A percentile compares a stretch with the other conserved stretches of the same genome.
Conservation (phyloP, 2,797 vertebrate species). For the Iguana delicatissima region DNA sequence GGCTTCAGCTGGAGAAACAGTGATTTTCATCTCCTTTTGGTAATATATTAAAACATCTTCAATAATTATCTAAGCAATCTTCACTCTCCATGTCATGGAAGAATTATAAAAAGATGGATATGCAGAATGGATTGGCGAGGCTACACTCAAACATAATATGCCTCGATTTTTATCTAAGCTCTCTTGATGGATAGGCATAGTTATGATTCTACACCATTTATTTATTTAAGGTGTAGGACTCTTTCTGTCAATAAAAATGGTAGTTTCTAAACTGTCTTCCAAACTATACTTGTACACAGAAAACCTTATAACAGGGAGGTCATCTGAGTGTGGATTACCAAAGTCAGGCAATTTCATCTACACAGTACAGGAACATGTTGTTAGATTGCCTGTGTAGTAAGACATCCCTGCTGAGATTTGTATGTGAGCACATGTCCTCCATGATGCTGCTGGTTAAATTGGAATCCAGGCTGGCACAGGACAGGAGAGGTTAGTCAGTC, state of each 20-base stretch:
- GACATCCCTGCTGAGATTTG: too few relatives aligned
- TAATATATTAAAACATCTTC: slow-evolving; percentile 75
- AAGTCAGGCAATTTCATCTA: neutral
- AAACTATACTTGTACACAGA: neutral
- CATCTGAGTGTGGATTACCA: neutral
- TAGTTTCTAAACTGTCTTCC: neutral
- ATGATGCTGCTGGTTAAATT: too few relatives aligned
- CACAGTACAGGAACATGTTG: neutral
- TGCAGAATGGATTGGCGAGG: slow-evolving; percentile 68
- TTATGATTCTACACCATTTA: slow-evolving; percentile 45
- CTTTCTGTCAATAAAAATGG: neutral
- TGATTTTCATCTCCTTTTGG: slow-evolving; percentile 75
- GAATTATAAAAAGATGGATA: slow-evolving; percentile 71
- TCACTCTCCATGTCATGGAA: slow-evolving; percentile 70
- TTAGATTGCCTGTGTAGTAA: neutral
- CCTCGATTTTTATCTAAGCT: slow-evolving; percentile 68
- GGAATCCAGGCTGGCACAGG: too few relatives aligned
- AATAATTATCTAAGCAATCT: slow-evolving; percentile 72
- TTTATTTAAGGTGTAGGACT: neutral
- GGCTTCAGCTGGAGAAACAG: slow-evolving; percentile 75
- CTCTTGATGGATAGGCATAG: slow-evolving; percentile 62
- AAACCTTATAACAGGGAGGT: neutral
- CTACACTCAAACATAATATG: slow-evolving; percentile 61
- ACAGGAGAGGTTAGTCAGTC: too few relatives aligned
- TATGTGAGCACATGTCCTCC: too few relatives aligned